Conservation (phyloP, 1,140 invertebrate genomes). For the Muscidifurax raptorellus region DNA sequence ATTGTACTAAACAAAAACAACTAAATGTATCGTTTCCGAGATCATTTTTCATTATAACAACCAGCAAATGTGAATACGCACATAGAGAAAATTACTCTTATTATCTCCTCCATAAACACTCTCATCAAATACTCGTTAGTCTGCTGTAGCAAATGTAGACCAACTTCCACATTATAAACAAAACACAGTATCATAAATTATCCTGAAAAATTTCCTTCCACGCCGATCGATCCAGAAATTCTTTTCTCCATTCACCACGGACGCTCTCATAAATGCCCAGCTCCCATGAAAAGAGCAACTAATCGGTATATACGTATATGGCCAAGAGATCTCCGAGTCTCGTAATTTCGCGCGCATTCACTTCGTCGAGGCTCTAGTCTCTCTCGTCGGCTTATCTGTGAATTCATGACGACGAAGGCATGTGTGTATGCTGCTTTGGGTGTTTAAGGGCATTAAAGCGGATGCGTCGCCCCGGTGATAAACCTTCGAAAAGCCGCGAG, state of each 20-base stretch:
- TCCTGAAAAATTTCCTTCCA: not conserved
- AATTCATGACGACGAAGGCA: not conserved
- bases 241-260: not conserved
- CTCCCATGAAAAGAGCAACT: not conserved
- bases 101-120: not conserved
- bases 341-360: not conserved
- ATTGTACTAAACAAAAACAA: no score
- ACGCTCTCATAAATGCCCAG: not conserved
- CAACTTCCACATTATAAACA: no score
- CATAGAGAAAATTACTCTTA: not conserved
- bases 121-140: not conserved
- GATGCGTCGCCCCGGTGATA: conserved; percentile 1
- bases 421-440: not conserved
- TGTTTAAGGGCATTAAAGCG: conserved; percentile 9
- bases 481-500: not conserved
- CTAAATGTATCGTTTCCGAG: no score
- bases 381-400: conserved; percentile 21
- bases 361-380: not conserved
- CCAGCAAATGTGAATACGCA: not conserved
- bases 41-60: not conserved
- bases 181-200: no score
- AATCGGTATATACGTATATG: not conserved
- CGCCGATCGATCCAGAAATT: not conserved
- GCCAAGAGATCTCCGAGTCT: conserved; percentile 9
- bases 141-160: not conserved